Conservation (phyloP, 2,797 vertebrate genomes). For the Macropus fuliginosus region DNA sequence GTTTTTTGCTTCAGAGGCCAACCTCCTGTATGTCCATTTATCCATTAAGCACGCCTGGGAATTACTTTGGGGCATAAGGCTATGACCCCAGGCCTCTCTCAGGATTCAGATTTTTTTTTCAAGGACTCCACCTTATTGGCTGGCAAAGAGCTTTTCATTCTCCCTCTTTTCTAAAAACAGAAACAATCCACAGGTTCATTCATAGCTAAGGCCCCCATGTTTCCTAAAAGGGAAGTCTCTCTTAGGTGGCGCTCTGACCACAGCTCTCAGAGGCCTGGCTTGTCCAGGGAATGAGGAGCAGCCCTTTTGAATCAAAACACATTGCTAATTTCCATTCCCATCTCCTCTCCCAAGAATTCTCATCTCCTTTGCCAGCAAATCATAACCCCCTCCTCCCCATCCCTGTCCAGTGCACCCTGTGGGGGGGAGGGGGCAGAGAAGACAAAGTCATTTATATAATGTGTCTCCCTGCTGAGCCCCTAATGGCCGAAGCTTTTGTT, state of each 20-base stretch:
- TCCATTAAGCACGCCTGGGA: conserved; percentile 43
- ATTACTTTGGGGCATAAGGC: conserved; percentile 48
- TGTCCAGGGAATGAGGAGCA: conserved; percentile 32
- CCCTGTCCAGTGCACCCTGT: conserved; percentile 79
- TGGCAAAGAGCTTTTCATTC: conserved; percentile 46
- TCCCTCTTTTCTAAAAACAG: conserved; percentile 46
- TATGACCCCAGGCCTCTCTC: neutral
- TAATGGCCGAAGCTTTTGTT: conserved; percentile 87
- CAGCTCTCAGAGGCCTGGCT: neutral
- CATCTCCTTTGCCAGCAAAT: conserved; percentile 72
- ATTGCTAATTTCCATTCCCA: conserved; percentile 63
- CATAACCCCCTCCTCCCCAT: conserved; percentile 58
- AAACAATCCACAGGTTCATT: conserved; percentile 54
- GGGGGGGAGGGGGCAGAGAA: conserved; percentile 80
- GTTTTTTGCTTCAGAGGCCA: conserved; percentile 34
- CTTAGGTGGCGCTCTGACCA: conserved; percentile 12
- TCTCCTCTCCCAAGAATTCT: conserved; percentile 66
- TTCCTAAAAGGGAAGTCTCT: conserved; percentile 3
- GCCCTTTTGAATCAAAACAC: conserved; percentile 28
- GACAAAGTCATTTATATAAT: conserved; percentile 88
- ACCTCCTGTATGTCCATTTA: conserved; percentile 8
- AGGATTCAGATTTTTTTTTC: conserved; percentile 63
- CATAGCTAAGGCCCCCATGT: neutral
- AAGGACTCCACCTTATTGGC: neutral
- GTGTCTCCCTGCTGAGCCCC: conserved; percentile 86